Base-by-base conservation (phyloP, 2,797 vertebrate species). In the Sebastolobus altivelis region DNA sequence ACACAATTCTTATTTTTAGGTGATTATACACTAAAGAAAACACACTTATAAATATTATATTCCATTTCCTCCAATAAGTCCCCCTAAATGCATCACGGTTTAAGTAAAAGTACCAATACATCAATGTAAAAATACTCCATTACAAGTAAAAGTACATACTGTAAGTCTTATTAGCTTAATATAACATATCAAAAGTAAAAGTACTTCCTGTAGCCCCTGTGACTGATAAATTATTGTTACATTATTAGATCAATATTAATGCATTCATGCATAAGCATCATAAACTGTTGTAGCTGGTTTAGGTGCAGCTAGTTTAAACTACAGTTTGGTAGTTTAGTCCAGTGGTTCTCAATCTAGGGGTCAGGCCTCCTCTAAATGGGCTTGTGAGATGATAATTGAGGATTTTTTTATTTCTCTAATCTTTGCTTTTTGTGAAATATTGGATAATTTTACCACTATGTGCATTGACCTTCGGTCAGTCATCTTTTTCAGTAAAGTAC, bases 21-120 rank as follows among this genome's bases (percentile, higher is more conserved):
- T 46, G 43, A 43, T 43, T 2, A 46, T 46, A 0, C 7, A 46
- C 43, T 18, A 46, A 46, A 46, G 43, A 46, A 18, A 46, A 20
- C 16, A 46, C 7, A 46, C 43, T 46, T 18, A 46, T 2, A 46
- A 40, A 46, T 46, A 46, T 46, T 4, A 46, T 18, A 46, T 46
- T 20, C 43, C 6, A 18, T 20, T 46, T 46, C 43, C 8, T 16
- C 1, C 13, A 0, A 4, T 14, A 1, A 7, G 20, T 49, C 49
- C 0, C 8, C 20, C 0, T n/a, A n/a, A 46, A 46, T 46, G 16
- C 7, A 18, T 18, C 0, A 46, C 43, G 18, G 43, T n/a, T 58
- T 27, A 58, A 6, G 18, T 49, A 49, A 52, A 37, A 31, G 31
- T 9, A 37, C 35, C 6, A 52, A 13, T 20, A n/a, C 5, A 65